A percentile compares a stretch with the other conserved stretches of the same genome.
phyloP scores from a whole-genome alignment of 64 coral and sea anemone genomes.

The Acropora tenuis region DNA sequence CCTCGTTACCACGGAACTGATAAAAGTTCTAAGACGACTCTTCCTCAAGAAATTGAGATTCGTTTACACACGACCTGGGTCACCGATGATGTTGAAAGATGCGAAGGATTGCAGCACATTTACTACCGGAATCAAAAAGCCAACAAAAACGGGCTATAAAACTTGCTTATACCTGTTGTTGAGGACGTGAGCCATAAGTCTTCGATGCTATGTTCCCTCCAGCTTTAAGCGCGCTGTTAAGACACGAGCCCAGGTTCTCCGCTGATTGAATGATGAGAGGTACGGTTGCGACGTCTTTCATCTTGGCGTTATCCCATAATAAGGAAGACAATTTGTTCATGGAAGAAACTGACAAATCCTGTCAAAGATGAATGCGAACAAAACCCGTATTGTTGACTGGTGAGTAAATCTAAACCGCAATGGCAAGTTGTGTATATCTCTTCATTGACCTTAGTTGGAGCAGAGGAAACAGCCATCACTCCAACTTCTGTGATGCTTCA shows the following conservation, averaged over 20 bases:
- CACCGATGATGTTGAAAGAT: too few relatives aligned
- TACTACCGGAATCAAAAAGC: not conserved
- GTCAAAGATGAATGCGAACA: not conserved
- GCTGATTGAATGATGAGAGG: not conserved
- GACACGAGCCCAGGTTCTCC: constrained; percentile 24
- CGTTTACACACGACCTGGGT: too few relatives aligned
- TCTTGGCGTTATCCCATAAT: not conserved
- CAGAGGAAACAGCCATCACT: too few relatives aligned
- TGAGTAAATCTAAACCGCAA: too few relatives aligned
- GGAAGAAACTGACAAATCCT: not conserved
- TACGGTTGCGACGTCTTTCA: not conserved
- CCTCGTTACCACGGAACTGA: too few relatives aligned
- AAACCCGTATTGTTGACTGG: too few relatives aligned
- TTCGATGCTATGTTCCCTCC: not conserved
- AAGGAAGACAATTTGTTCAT: not conserved
- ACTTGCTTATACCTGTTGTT: constrained; percentile 14
- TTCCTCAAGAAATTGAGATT: too few relatives aligned
- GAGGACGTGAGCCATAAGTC: not conserved
- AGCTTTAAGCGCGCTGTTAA: constrained; percentile 2
- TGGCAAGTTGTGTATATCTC: too few relatives aligned
- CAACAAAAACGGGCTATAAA: not conserved
- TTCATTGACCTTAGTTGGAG: too few relatives aligned
- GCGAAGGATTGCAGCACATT: too few relatives aligned
- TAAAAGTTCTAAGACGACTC: too few relatives aligned
- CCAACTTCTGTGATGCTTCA: too few relatives aligned